Conservation (phyloP, 1,140 invertebrate species). For the Palaemon carinicauda region DNA sequence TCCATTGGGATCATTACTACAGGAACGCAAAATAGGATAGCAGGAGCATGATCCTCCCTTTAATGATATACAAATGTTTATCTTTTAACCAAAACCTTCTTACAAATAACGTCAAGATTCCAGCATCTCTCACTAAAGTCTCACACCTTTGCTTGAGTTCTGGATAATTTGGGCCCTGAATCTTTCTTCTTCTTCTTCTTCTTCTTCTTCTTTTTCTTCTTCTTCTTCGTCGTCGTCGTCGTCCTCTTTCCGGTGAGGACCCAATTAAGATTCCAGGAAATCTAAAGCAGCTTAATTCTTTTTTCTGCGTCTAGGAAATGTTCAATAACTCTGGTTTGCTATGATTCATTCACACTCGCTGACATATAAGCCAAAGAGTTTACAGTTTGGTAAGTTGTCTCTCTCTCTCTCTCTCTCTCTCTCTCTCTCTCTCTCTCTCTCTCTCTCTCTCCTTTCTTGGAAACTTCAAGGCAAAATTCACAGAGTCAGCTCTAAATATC, state of each 20-base stretch:
- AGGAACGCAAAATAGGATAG: too few species aligned
- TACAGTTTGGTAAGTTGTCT: background rate
- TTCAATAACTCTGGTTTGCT: too few species aligned
- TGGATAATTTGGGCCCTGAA: background rate
- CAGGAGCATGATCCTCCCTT: too few species aligned
- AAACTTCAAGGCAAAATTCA: background rate
- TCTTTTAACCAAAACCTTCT: too few species aligned
- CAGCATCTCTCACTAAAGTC: background rate
- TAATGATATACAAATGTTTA: too few species aligned
- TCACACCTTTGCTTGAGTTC: background rate
- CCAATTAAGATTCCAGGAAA: background rate
- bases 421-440: conserved; percentile 9
- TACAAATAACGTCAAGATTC: too few species aligned
- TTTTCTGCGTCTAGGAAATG: too few species aligned
- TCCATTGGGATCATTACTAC: too few species aligned
- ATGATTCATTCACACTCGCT: too few species aligned
- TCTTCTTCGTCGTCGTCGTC: too few species aligned
- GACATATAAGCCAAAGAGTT: too few species aligned
- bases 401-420: conserved; percentile 9
- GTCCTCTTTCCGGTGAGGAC: background rate
- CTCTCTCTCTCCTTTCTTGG: background rate
- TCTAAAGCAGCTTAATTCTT: too few species aligned
- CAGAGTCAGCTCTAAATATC: background rate
- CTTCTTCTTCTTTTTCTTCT: background rate
- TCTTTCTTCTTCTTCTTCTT: conserved; percentile 11